These are phyloP conservation scores for Spodoptera picta DNA, from an alignment of 2,888 invertebrate genomes.

Conservation along the genomic window DNA sequence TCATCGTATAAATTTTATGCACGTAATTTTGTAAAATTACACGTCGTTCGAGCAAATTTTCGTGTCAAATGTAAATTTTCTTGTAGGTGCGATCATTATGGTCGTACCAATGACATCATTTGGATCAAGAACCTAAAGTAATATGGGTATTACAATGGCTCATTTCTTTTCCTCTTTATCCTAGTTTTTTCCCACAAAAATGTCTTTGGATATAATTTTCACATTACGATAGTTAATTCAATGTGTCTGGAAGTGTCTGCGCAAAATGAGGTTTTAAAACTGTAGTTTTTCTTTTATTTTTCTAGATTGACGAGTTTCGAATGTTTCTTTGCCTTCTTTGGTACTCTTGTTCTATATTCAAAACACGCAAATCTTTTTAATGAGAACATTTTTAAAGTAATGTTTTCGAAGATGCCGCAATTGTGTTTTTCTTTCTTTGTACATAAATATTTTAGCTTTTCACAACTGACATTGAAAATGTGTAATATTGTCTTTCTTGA, in stretches of 20 bases:
- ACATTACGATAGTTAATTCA: constrained; percentile 50
- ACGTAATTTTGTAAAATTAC: constrained; percentile 54
- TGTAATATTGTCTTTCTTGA: too few relatives aligned
- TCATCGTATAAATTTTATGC: constrained; percentile 54
- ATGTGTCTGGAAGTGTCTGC: constrained; percentile 31
- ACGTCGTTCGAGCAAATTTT: constrained; percentile 39
- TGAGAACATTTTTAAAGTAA: too few relatives aligned
- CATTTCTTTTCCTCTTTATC: constrained; percentile 46
- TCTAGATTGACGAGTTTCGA: too few relatives aligned
- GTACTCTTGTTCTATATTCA: too few relatives aligned
- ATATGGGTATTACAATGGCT: constrained; percentile 55
- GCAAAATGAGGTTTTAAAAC: constrained; percentile 17
- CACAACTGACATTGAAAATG: too few relatives aligned
- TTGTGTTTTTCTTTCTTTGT: too few relatives aligned
- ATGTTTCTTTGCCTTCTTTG: too few relatives aligned
- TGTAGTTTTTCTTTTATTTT: too few relatives aligned
- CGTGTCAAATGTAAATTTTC: constrained; percentile 64
- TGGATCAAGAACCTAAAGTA: constrained; percentile 63
- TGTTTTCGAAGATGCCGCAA: too few relatives aligned
- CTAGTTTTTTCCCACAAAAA: constrained; percentile 43
- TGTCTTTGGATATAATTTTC: constrained; percentile 47
- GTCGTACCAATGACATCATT: constrained; percentile 63
- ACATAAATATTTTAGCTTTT: too few relatives aligned
- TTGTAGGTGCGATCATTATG: constrained; percentile 65
- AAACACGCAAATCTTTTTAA: too few relatives aligned